Conservation (phyloP, 1,140 invertebrate species). For the Drosophila arizonae region DNA sequence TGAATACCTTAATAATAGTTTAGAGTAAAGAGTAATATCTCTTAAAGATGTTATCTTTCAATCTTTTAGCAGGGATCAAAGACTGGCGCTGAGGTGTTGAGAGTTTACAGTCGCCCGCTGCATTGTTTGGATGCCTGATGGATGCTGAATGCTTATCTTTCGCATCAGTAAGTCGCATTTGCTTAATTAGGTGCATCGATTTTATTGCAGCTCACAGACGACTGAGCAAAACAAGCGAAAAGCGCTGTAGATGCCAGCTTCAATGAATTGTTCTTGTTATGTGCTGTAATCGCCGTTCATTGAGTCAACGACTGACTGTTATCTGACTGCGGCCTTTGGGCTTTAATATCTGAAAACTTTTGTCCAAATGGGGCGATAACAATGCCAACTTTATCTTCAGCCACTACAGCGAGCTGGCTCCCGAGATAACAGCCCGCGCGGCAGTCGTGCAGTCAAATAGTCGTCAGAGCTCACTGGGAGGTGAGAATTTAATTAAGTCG, state of each 20-base stretch:
- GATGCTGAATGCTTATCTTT: background rate
- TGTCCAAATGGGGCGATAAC: slow-evolving; percentile 1
- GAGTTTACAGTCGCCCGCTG: background rate
- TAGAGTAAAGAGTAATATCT: no score
- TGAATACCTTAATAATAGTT: no score
- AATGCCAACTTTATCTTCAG: slow-evolving; percentile 16
- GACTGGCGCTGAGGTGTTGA: no score
- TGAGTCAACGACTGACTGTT: slow-evolving; percentile 10
- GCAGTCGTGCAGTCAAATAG: background rate
- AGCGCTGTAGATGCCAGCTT: slow-evolving; percentile 14
- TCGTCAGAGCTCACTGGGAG: background rate
- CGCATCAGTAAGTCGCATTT: slow-evolving; percentile 5
- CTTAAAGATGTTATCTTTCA: no score
- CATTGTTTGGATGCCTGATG: background rate
- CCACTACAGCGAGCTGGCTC: no score
- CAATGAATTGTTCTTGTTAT: slow-evolving; percentile 13
- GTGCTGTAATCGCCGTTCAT: slow-evolving; percentile 8
- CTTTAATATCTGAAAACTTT: slow-evolving; percentile 15
- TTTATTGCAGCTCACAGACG: slow-evolving; percentile 17
- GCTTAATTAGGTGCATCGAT: slow-evolving; percentile 26
- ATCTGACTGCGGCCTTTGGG: background rate
- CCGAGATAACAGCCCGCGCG: background rate
- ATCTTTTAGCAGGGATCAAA: no score
- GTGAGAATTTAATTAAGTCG: slow-evolving; percentile 8
- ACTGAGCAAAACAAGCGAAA: background rate